Base-by-base conservation (phyloP, 2,113 vertebrate genomes). In the Apistogramma diplotaenia region DNA sequence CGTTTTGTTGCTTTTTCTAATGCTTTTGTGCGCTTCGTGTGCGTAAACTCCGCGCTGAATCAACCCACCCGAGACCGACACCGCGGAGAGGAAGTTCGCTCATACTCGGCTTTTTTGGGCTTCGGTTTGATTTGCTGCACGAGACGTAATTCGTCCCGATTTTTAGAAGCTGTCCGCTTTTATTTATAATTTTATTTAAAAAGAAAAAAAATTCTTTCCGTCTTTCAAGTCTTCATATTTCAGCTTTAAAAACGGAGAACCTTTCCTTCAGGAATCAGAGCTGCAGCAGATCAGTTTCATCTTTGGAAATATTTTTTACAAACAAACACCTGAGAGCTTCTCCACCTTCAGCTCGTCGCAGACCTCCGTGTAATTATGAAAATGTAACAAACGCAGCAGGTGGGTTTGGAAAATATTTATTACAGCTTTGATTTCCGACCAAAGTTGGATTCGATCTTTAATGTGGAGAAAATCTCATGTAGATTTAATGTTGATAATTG, bases 21-120 rank as follows among this genome's bases (percentile, higher is more conserved):
- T 25, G 83, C 62, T 4, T 40, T 75, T 37, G 25, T 76, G 51
- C 51, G 31, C 31, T 65, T 11, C 5, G n/a, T 49, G 78, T 62
- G 82, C 84, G 82, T 81, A 87, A 90, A 89, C 65, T 49, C 77
- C 35, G 81, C 70, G 43, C 25, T 59, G 3, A 80, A 67, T 57
- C 29, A 29, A 18, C 8, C 70, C 51, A 53, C 5, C 33, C 8
- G 55, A 55, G 19, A 4, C 23, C 4, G 56, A 67, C 62, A 25
- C 27, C 46, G 60, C 57, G 55, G 15, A 4, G 57, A 54, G 76
- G 77, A 54, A 70, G 65, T 37, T n/a, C 18, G 46, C 35, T 61
- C 35, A 49, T 49, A 70, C 27, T 31, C 29, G 21, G 0, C 43
- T 70, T 51, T 70, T 51, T 51, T 70, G 43, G 40, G 29, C 16